A percentile compares a stretch with the other conserved stretches of the same genome.
These are phyloP conservation scores for Branchipolynoe longqiensis DNA, from an alignment of 2,888 invertebrate species.

Conservation along the genomic window DNA sequence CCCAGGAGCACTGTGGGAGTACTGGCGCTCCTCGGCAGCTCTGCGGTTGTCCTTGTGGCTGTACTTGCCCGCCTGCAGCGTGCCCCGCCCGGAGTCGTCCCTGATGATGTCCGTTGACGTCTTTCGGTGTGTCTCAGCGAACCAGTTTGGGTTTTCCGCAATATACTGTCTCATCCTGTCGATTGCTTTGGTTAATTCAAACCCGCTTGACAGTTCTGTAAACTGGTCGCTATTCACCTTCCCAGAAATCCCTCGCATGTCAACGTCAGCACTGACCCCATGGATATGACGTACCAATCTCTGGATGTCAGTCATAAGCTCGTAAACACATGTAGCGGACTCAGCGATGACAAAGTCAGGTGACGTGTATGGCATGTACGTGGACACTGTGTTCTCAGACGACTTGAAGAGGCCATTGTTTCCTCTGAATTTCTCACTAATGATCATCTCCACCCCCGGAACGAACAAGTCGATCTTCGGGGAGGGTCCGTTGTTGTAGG, in stretches of 20 bases:
- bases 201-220: neutral
- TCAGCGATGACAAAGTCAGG: conserved; percentile 3
- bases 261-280: neutral
- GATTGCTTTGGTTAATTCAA: neutral
- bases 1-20: too few species aligned
- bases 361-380: conserved; percentile 15
- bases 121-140: neutral
- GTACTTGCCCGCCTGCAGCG: neutral
- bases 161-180: neutral
- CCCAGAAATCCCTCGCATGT: neutral
- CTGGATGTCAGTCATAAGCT: conserved; percentile 17
- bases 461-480: neutral
- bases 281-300: neutral
- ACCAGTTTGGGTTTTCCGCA: conserved; percentile 13
- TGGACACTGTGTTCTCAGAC: conserved; percentile 18
- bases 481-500: neutral
- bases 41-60: conserved; percentile 8
- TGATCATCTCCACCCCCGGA: neutral
- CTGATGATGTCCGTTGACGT: neutral
- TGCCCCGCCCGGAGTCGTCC: neutral
- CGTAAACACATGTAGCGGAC: too few species aligned
- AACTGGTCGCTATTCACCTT: neutral
- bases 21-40: neutral
- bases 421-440: neutral
- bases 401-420: neutral